Conservation (phyloP, 2,888 invertebrate species). For the Zhuqinia jingwanae region DNA sequence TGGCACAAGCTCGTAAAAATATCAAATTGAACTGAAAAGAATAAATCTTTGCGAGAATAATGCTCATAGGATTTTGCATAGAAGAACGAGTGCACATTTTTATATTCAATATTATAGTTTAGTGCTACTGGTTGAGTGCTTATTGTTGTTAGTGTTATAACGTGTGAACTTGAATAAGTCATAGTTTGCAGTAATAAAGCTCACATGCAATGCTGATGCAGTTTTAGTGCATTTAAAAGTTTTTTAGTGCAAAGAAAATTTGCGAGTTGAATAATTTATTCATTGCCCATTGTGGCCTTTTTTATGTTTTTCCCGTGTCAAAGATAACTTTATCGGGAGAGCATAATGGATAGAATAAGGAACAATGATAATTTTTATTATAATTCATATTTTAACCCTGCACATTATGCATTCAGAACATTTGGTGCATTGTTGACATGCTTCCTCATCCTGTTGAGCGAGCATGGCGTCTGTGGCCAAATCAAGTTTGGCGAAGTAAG, state of each 20-base stretch:
- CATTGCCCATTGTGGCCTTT: neutral
- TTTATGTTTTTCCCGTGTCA: conserved; percentile 17
- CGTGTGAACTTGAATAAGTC: conserved; percentile 27
- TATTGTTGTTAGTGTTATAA: neutral
- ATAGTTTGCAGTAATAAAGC: conserved; percentile 1
- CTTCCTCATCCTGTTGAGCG: conserved; percentile 14
- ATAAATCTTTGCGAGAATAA: too few relatives aligned
- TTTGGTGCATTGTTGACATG: conserved; percentile 23
- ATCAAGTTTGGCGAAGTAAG: conserved; percentile 70
- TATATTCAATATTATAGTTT: neutral
- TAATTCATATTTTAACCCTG: neutral
- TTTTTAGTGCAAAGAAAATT: neutral
- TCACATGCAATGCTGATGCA: conserved; percentile 6
- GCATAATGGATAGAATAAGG: neutral
- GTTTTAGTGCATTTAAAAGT: neutral
- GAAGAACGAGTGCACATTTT: neutral
- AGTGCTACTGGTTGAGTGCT: neutral
- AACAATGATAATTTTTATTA: neutral
- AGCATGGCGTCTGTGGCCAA: conserved; percentile 47
- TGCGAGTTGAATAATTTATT: neutral
- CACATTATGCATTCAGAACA: conserved; percentile 6
- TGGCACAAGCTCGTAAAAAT: conserved; percentile 55
- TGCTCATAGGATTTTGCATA: neutral
- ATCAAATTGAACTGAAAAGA: neutral
- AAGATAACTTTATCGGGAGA: neutral